phyloP scores from a whole-genome alignment of 1,140 invertebrate genomes.

The Trachelipus rathkii region DNA sequence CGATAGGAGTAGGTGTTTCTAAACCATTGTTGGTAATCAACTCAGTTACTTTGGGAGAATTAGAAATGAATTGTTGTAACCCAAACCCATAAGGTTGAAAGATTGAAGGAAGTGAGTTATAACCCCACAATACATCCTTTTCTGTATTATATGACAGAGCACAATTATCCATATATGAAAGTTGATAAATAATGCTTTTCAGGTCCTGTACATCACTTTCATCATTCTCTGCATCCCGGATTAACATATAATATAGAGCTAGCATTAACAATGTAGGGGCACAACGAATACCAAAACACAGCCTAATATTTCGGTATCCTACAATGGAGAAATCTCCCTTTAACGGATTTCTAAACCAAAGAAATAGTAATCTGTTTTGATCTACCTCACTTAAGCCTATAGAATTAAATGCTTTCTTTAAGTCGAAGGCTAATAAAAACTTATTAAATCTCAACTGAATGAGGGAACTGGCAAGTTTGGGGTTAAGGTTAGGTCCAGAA shows the following conservation, averaged over 20 bases:
- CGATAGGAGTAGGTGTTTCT: not conserved
- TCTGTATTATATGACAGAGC: no score
- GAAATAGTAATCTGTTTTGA: slow-evolving; percentile 23
- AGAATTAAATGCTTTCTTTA: slow-evolving; percentile 12
- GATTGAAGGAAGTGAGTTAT: not conserved
- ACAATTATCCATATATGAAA: no score
- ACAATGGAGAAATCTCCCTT: slow-evolving; percentile 18
- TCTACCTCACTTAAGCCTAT: slow-evolving; percentile 18
- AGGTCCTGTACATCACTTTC: not conserved
- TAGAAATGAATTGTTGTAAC: slow-evolving; percentile 17
- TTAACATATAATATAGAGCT: slow-evolving; percentile 18
- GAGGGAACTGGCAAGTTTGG: slow-evolving; percentile 7
- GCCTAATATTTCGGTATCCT: slow-evolving; percentile 8
- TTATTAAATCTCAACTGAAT: slow-evolving; percentile 18
- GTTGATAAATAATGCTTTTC: not conserved
- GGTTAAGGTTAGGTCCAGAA: slow-evolving; percentile 21
- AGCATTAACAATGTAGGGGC: slow-evolving; percentile 21
- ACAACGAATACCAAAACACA: slow-evolving; percentile 21
- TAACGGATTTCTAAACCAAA: slow-evolving; percentile 17
- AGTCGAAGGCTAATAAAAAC: slow-evolving; percentile 6
- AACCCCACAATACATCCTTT: not conserved
- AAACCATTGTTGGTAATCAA: not conserved
- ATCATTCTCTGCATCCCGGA: not conserved
- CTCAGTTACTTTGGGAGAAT: not conserved
- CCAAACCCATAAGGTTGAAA: slow-evolving; percentile 1